Conservation (phyloP, 2,888 invertebrate species). For the Iphiclides podalirius region DNA sequence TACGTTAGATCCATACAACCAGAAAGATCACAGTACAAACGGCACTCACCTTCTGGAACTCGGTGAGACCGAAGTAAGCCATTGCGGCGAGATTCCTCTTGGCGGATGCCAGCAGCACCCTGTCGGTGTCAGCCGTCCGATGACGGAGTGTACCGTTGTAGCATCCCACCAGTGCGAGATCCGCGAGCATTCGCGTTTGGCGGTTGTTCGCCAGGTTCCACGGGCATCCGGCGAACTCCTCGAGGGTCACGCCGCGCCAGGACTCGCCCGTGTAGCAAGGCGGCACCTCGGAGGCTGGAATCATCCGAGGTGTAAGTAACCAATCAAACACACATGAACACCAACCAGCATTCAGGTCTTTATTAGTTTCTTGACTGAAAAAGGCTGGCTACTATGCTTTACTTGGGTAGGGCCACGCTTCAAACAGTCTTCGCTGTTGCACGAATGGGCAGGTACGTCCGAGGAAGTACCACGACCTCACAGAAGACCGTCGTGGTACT, state of each 20-base stretch:
- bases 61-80: constrained; percentile 98
- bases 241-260: constrained; percentile 94
- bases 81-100: constrained; percentile 96
- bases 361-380: no score
- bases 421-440: no score
- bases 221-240: constrained; percentile 94
- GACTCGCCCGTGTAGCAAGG: constrained; percentile 88
- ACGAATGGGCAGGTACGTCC: no score
- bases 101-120: constrained; percentile 95
- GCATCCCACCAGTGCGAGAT: constrained; percentile 96
- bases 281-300: constrained; percentile 87
- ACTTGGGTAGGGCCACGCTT: no score
- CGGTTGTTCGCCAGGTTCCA: constrained; percentile 97
- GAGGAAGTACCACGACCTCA: no score
- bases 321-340: no score
- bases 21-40: no score
- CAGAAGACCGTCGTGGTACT: no score
- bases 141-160: constrained; percentile 92
- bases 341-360: no score
- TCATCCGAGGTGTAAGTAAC: no score
- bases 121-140: constrained; percentile 84
- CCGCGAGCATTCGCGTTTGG: constrained; percentile 98
- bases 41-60: constrained; percentile 92
- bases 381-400: no score
- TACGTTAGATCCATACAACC: no score